A percentile compares a stretch with the other conserved stretches of the same genome.
These are phyloP conservation scores for Acyrthosiphon pisum DNA, from an alignment of 1,140 invertebrate genomes.

Conservation along the genomic window DNA sequence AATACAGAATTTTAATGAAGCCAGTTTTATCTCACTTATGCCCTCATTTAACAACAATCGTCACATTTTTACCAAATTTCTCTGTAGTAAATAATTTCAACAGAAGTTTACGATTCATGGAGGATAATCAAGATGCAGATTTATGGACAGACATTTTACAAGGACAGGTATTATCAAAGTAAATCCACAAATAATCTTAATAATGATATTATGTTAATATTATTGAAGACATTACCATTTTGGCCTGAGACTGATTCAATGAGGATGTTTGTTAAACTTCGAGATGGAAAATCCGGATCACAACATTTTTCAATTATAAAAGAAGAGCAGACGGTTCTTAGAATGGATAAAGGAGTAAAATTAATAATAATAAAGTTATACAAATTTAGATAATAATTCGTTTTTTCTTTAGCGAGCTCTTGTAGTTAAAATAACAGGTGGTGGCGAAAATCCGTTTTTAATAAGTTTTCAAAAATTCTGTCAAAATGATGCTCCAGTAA, in stretches of 20 bases:
- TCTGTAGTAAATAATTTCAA: constrained; percentile 79
- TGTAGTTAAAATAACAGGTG: constrained; percentile 76
- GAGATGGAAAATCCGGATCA: constrained; percentile 77
- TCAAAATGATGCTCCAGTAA: constrained; percentile 76
- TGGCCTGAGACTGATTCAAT: constrained; percentile 83
- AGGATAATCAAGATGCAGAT: constrained; percentile 83
- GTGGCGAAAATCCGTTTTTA: constrained; percentile 74
- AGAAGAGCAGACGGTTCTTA: constrained; percentile 75
- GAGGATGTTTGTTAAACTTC: constrained; percentile 80
- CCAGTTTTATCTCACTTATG: constrained; percentile 72
- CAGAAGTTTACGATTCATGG: constrained; percentile 79
- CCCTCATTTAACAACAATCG: constrained; percentile 80
- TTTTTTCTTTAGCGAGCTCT: constrained; percentile 71
- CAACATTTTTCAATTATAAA: constrained; percentile 78
- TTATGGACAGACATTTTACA: constrained; percentile 80
- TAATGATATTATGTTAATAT: neutral
- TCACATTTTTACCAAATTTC: constrained; percentile 85
- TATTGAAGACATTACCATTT: constrained; percentile 71
- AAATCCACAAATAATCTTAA: neutral
- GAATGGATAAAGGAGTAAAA: constrained; percentile 83
- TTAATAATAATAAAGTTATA: neutral
- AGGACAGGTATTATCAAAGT: constrained; percentile 66
- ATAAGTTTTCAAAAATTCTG: constrained; percentile 75
- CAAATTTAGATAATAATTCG: neutral
- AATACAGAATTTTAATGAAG: constrained; percentile 70